These are phyloP conservation scores for Sardina pilchardus DNA, from an alignment of 2,113 vertebrate species.

Conservation along the genomic window DNA sequence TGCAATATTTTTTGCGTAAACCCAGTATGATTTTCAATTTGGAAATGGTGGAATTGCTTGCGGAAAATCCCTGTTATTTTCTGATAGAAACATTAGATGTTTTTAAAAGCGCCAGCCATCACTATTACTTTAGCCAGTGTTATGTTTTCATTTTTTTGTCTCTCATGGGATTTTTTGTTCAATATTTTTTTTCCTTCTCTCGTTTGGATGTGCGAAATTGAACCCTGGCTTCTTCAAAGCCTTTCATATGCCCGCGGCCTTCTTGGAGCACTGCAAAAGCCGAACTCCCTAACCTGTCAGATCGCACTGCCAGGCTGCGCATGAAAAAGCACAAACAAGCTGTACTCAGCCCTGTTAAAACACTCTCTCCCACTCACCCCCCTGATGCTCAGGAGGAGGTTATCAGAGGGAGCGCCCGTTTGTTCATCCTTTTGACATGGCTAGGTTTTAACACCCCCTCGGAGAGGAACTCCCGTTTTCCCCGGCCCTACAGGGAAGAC, in stretches of 20 bases:
- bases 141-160: not conserved
- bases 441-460: not conserved
- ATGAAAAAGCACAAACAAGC: conserved; percentile 9
- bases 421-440: not conserved
- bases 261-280: conserved; percentile 20
- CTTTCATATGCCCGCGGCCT: conserved; percentile 20
- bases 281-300: conserved; percentile 29
- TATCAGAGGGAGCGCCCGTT: not conserved
- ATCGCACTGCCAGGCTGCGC: conserved; percentile 12
- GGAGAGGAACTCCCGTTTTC: not conserved
- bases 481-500: not conserved
- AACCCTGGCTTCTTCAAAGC: not conserved
- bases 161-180: not conserved
- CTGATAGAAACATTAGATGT: not conserved
- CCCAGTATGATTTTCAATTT: not conserved
- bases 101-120: not conserved
- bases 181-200: not conserved
- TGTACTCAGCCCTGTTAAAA: not conserved
- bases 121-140: not conserved
- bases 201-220: not conserved
- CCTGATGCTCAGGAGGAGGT: not conserved
- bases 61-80: not conserved
- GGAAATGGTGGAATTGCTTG: not conserved
- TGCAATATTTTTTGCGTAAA: not conserved
- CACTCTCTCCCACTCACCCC: not conserved